Evolutionary conservation across 2,797 vertebrate genomes (phyloP), one percentile per base, ranked within the genome.

Genomic region (Rhynchotus rufescens): DNA sequence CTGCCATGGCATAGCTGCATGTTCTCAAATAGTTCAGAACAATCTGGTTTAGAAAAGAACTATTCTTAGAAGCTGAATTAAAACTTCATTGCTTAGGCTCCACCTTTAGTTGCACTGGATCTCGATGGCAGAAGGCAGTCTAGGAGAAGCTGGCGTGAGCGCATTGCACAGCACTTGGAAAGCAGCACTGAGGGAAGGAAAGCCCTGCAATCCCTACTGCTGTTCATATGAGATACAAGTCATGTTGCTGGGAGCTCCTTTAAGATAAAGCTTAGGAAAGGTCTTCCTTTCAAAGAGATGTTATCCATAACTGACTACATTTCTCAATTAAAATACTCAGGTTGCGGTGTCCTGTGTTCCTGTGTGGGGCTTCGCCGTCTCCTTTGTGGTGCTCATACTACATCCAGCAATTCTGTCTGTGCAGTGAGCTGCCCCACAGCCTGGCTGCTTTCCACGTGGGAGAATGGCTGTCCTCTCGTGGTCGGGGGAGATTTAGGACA

Each of bases 91-190:
- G 34, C 40, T 73, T 42, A 47, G 30, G 20, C 14, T 16, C 6
- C 28, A 5, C 32, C 10, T 80, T 84, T 42, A 51, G 56, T 49
- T 51, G 54, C n/a, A 32, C 51, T 52, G 9, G 51, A 52, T 38
- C n/a, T 1, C 15, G 51, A 25, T 44, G 57, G 26, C 62, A 74
- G 64, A 42, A 17, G 0, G 1, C 11, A 1, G 2, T 62, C 10
- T 62, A 62, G 68, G 56, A 62, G 62, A 4, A 56, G 74, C 51
- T 26, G 4, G 15, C 22, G 4, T 3, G 0, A 3, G 23, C 42
- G 15, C 42, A 36, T 20, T n/a, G 23, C 64, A 11, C 17, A 56
- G 45, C 38, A 51, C 47, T 36, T 60, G 80, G 65, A 32, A 71
- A 30, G 5, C 2, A 61, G 10, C 36, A 47, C 42, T 1, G 4